Evolutionary conservation across 2,888 invertebrate genomes (phyloP), one percentile per base, ranked within the genome.

Genomic region (Eupithecia subfuscata): DNA sequence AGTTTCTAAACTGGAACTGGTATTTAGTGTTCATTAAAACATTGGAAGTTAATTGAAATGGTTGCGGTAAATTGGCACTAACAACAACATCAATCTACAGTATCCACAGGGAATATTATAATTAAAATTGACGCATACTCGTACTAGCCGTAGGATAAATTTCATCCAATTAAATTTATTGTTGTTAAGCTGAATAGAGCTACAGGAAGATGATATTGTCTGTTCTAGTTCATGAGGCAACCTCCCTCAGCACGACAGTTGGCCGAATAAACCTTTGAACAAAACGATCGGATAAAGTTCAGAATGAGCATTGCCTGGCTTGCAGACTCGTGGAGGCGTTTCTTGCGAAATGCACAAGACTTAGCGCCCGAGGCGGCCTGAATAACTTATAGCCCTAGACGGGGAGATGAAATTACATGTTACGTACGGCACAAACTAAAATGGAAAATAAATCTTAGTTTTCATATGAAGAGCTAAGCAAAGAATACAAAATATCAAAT

Each of bases 51-150:
- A 43, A 67, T 67, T 67, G 37, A 40, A 22, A 40, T 67, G 7
- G 40, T 43, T 14, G 9, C 18, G 56, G 65, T 25, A 56, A 70
- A 75, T 75, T 75, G 72, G 64, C 75, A 72, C 72, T 72, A 48
- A 48, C 7, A 48, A 75, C 56, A 72, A 70, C 60, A 60, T 65
- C 69, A 56, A 72, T 72, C 30, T 69, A 37, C 14, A n/a, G n/a
- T 52, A 65, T 48, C 63, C 71, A 68, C 48, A 22, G 69, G 75
- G 64, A 65, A 69, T 52, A 64, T 64, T 65, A 30, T 6, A 43
- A 72, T 56, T 65, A 16, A 72, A 65, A 72, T 69, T 43, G 43
- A 72, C 22, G n/a, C 63, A 11, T 5, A 40, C 40, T n/a, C 63
- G 5, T 5, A 40, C 40, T n/a, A n/a, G 65, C 37, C 65, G 7